Evolutionary conservation across 2,797 vertebrate genomes (phyloP).

Genomic region (Peromyscus attwateri): DNA sequence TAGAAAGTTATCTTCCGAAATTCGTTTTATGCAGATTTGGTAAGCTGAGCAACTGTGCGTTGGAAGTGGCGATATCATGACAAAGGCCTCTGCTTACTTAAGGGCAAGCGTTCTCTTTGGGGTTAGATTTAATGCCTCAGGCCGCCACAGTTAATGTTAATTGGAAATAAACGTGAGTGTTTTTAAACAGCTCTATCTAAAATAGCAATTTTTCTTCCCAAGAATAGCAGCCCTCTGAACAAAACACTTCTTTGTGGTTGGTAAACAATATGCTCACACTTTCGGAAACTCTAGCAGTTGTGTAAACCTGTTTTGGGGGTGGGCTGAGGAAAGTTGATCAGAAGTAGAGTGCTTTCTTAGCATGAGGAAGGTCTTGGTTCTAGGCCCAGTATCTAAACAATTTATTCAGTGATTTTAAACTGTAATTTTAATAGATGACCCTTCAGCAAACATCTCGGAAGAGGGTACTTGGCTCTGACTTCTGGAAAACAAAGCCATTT

Average conservation of each 20-base stretch:
- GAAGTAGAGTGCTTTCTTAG: neutral
- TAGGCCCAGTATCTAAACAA: neutral
- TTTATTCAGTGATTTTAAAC: neutral
- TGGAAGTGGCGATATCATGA: neutral
- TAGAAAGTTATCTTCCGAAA: neutral
- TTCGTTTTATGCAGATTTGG: neutral
- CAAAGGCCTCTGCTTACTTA: constrained; percentile 44
- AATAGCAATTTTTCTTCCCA: constrained; percentile 1
- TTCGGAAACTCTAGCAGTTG: constrained; percentile 43
- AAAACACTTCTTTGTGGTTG: neutral
- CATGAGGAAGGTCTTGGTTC: neutral
- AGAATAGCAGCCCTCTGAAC: neutral
- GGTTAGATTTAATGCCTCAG: neutral
- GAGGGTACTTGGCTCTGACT: neutral
- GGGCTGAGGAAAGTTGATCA: neutral
- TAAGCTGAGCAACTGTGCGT: neutral
- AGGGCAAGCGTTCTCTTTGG: neutral
- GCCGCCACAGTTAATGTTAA: neutral
- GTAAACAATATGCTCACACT: neutral
- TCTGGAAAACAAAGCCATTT: constrained; percentile 18
- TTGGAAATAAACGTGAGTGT: constrained; percentile 46
- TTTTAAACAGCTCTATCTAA: constrained; percentile 17
- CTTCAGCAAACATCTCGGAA: constrained; percentile 31
- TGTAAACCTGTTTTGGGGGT: neutral
- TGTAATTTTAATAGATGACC: neutral